Evolutionary conservation across 2,797 vertebrate genomes (phyloP).

Genomic region (Tinamus major): DNA sequence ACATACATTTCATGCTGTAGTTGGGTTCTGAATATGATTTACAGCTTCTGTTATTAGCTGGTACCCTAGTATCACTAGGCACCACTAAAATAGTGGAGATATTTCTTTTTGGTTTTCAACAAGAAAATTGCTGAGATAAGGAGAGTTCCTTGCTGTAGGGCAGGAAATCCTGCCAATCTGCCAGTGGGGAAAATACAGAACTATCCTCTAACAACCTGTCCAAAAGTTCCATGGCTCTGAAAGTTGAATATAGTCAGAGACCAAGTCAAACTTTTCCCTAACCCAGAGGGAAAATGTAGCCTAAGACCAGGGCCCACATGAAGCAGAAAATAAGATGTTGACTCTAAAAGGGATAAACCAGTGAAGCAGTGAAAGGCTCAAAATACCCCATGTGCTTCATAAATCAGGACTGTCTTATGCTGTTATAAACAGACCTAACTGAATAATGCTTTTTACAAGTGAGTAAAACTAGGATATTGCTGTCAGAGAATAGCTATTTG

Average conservation of each 20-base stretch:
- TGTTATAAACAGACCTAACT: conserved; percentile 28
- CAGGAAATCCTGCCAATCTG: conserved; percentile 42
- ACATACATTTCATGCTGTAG: conserved; percentile 37
- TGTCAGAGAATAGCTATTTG: conserved; percentile 16
- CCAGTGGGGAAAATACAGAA: background rate
- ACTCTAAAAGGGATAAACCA: background rate
- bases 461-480: background rate
- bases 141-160: conserved; percentile 38
- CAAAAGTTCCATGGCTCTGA: background rate
- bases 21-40: conserved; percentile 49
- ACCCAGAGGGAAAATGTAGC: background rate
- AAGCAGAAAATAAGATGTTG: background rate
- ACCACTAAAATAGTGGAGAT: conserved; percentile 1
- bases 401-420: background rate
- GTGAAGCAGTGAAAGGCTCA: background rate
- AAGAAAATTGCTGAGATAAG: conserved; percentile 50
- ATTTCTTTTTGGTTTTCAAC: conserved; percentile 48
- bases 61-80: conserved; percentile 55
- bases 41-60: conserved; percentile 56
- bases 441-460: background rate
- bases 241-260: background rate
- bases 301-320: background rate
- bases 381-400: conserved; percentile 1
- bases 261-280: background rate
- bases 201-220: background rate